Percentiles rank a stretch among this genome's conserved stretches.
phyloP scores from a whole-genome alignment of 2,888 invertebrate species.

The Cacoxenus indagator region DNA sequence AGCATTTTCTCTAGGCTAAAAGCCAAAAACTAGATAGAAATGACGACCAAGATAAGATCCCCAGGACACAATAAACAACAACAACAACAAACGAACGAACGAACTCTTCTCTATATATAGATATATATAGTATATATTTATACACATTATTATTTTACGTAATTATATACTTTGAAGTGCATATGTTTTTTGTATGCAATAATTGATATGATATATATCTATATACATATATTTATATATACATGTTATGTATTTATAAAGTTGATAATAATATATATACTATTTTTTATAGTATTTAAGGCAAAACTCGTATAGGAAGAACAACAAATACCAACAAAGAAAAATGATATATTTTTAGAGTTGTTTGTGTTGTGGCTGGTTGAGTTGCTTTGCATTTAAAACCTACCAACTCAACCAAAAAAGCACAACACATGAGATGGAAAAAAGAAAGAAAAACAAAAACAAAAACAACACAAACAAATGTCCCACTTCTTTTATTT shows the following conservation, averaged over 20 bases:
- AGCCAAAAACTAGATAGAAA: constrained; percentile 35
- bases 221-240: constrained; percentile 44
- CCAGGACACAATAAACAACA: constrained; percentile 52
- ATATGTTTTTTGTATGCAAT: constrained; percentile 18
- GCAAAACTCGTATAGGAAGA: constrained; percentile 49
- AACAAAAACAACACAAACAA: constrained; percentile 28
- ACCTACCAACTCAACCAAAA: not conserved
- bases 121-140: constrained; percentile 57
- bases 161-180: constrained; percentile 20
- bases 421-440: constrained; percentile 41
- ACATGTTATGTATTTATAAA: constrained; percentile 37
- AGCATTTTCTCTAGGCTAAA: constrained; percentile 43
- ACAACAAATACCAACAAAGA: not conserved
- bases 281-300: constrained; percentile 65
- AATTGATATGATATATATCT: constrained; percentile 30
- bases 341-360: not conserved
- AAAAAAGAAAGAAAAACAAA: constrained; percentile 26
- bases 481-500: not conserved
- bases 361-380: not conserved
- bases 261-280: constrained; percentile 49
- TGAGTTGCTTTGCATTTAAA: not conserved
- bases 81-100: constrained; percentile 42
- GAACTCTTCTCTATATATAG: constrained; percentile 25
- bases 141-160: constrained; percentile 39
- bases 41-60: constrained; percentile 14